Evolutionary conservation across 2,113 vertebrate genomes (phyloP).

Genomic region (Struthio camelus): DNA sequence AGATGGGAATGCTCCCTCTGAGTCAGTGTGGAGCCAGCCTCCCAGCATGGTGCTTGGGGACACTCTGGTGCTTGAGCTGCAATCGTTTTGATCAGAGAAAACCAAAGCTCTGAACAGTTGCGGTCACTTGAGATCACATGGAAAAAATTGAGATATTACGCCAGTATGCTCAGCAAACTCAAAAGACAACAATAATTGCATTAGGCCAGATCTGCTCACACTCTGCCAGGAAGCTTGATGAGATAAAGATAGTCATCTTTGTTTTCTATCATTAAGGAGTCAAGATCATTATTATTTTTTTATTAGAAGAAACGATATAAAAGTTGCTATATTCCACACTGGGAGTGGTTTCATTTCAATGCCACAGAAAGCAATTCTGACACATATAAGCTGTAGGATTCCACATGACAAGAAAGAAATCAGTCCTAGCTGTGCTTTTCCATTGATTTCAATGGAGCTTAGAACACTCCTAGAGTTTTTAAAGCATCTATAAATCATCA

Average conservation of each 20-base stretch:
- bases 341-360: neutral
- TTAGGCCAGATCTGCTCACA: constrained; percentile 23
- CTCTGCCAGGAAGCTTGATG: constrained; percentile 42
- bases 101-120: constrained; percentile 60
- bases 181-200: constrained; percentile 34
- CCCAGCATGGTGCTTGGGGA: constrained; percentile 69
- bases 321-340: neutral
- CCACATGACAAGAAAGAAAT: neutral
- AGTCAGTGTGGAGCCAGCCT: constrained; percentile 67
- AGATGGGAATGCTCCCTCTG: constrained; percentile 65
- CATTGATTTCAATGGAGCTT: constrained; percentile 13
- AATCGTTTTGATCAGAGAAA: constrained; percentile 69
- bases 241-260: constrained; percentile 51
- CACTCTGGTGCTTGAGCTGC: constrained; percentile 64
- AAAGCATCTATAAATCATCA: neutral
- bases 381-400: neutral
- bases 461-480: neutral
- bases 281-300: neutral
- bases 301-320: neutral
- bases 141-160: constrained; percentile 31
- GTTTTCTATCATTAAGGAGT: constrained; percentile 46
- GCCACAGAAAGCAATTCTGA: neutral
- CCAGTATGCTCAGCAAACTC: constrained; percentile 49
- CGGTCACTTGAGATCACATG: constrained; percentile 64
- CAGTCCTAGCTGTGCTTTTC: constrained; percentile 3